Base-by-base conservation (phyloP, 2,888 invertebrate genomes). In the Nebria salina region DNA sequence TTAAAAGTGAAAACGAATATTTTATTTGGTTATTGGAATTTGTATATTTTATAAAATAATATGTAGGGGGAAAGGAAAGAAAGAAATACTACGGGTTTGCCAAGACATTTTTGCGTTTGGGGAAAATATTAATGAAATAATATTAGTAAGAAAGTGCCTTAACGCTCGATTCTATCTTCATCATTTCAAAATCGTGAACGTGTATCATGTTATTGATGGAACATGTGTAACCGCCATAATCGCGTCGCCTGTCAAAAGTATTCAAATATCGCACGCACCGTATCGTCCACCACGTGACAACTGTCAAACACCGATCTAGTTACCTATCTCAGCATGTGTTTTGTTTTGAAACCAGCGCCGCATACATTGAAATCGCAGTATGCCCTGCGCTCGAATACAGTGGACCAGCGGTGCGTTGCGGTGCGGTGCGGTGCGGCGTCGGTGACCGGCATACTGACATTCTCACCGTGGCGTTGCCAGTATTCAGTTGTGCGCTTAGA, bases 261-360 rank as follows among this genome's bases (percentile, higher is more conserved):
- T 54, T 54, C 54, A 54, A 54, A 54, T 54, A 54, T 54, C 34
- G 11, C 13, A 66, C 25, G 25, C 34, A 70, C 70, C 20, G 70
- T 70, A 0, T 34, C 34, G 34, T 11, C 82, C 82, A 86, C 86
- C 88, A 88, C 88, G 88, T 88, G 88, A 88, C 88, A 88, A 88
- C 88, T 88, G 88, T 89, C 89, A 89, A 88, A 88, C 86, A 86
- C 54, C 87, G 87, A 88, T 88, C 88, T 87, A 87, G 87, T 88
- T 88, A 88, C 88, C 88, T 89, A 88, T 88, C 87, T 88, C 87
- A 87, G 88, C 88, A 89, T 89, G 88, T 88, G 89, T 89, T 89
- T 89, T 89, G 89, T 89, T 89, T 89, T 89, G 88, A 89, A 88
- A 88, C 88, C 88, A 88, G 88, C 88, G 88, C 88, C 87, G 87